phyloP scores from a whole-genome alignment of 2,888 invertebrate genomes.

The Agrochola lota region DNA sequence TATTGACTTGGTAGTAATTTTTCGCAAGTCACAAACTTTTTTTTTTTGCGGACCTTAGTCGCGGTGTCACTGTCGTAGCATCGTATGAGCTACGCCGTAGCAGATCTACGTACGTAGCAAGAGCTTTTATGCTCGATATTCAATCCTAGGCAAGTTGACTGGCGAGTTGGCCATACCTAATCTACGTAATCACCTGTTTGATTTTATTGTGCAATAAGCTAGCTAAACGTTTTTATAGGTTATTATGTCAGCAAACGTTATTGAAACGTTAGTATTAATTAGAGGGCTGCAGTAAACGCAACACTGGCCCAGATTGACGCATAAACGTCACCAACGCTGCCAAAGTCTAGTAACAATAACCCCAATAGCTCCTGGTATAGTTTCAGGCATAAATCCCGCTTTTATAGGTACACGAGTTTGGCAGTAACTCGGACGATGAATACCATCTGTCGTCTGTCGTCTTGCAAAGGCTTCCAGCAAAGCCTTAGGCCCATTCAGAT shows the following conservation, averaged over 20 bases:
- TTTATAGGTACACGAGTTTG: conserved; percentile 56
- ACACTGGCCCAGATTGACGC: conserved; percentile 16
- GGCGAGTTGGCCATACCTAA: neutral
- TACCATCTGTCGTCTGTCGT: conserved; percentile 52
- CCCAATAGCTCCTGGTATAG: conserved; percentile 26
- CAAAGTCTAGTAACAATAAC: conserved; percentile 36
- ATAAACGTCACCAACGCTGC: conserved; percentile 35
- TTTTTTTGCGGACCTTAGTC: neutral
- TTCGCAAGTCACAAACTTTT: neutral
- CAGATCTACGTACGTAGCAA: neutral
- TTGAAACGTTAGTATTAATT: neutral
- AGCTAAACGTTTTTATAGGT: neutral
- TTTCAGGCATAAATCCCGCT: conserved; percentile 37
- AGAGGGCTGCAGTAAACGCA: neutral
- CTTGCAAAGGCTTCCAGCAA: conserved; percentile 26
- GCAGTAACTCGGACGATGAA: conserved; percentile 52
- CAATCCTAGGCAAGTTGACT: neutral
- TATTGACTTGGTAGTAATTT: neutral
- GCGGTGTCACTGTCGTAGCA: neutral
- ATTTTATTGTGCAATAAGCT: no score
- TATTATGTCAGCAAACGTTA: neutral
- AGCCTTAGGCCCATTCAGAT: conserved; percentile 45
- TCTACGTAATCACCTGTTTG: neutral
- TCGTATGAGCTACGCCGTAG: conserved; percentile 25
- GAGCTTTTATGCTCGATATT: neutral